These are phyloP conservation scores for Oryzias woworae DNA, from an alignment of 2,113 vertebrate genomes.

Conservation along the genomic window DNA sequence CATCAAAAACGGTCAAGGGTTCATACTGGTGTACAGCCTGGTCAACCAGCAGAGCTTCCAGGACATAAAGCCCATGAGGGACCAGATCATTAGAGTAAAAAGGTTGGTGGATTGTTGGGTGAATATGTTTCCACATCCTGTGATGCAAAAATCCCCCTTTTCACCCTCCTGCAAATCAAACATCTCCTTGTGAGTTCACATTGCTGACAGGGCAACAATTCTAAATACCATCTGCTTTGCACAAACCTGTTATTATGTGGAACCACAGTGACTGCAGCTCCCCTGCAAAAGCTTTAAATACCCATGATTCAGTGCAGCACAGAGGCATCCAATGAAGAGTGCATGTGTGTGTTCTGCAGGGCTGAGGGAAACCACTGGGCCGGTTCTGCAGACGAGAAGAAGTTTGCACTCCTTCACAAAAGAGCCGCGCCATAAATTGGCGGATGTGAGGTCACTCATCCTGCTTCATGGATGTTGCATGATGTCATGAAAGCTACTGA, in stretches of 20 bases:
- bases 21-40: conserved; percentile 94
- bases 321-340: conserved; percentile 35
- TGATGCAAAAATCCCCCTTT: no score
- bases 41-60: conserved; percentile 98
- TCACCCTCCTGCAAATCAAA: not conserved
- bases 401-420: conserved; percentile 49
- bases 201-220: conserved; percentile 1
- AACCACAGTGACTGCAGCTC: conserved; percentile 48
- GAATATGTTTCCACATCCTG: not conserved
- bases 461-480: conserved; percentile 30
- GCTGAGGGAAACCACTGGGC: conserved; percentile 6
- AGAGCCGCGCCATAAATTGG: conserved; percentile 10
- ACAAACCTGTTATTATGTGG: conserved; percentile 19
- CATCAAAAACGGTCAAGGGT: conserved; percentile 96
- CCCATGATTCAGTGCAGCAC: conserved; percentile 39
- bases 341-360: conserved; percentile 11
- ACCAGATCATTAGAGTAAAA: conserved; percentile 97
- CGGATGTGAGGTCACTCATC: conserved; percentile 50
- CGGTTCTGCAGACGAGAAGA: conserved; percentile 16
- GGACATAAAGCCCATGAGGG: conserved; percentile 95
- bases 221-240: conserved; percentile 9
- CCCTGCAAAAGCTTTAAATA: conserved; percentile 40
- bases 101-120: conserved; percentile 75
- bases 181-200: not conserved
- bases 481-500: not conserved